Evolutionary conservation across 2,888 invertebrate species (phyloP).

Genomic region (Odontomyia ornata): DNA sequence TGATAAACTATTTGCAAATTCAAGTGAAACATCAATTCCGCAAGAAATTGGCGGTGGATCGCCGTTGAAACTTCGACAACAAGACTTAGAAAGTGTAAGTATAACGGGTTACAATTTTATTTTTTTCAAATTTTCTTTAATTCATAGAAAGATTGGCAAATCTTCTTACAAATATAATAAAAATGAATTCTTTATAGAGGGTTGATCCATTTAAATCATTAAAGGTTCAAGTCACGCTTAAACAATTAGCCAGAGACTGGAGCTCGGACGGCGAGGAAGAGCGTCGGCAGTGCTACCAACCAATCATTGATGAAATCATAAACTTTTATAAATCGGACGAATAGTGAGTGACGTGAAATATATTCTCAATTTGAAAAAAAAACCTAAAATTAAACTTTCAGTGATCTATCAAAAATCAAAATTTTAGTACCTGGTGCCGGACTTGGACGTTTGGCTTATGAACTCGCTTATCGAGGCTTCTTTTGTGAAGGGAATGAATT

Average conservation of each 20-base stretch:
- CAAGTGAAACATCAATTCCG: slow-evolving; percentile 3
- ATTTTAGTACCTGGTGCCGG: slow-evolving; percentile 97
- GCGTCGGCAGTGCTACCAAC: slow-evolving; percentile 86
- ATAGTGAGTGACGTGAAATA: slow-evolving; percentile 63
- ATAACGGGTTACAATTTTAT: background rate
- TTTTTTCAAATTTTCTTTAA: background rate
- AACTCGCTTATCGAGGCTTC: slow-evolving; percentile 89
- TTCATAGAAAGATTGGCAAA: background rate
- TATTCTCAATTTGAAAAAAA: slow-evolving; percentile 33
- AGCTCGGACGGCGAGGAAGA: slow-evolving; percentile 84
- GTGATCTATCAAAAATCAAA: slow-evolving; percentile 67
- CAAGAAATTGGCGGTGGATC: slow-evolving; percentile 52
- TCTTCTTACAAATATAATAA: slow-evolving; percentile 11
- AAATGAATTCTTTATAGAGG: slow-evolving; percentile 42
- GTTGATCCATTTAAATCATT: slow-evolving; percentile 64
- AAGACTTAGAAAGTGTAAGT: slow-evolving; percentile 63
- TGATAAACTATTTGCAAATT: slow-evolving; percentile 67
- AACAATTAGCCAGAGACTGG: slow-evolving; percentile 98
- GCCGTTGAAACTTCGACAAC: slow-evolving; percentile 57
- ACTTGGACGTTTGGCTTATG: slow-evolving; percentile 91
- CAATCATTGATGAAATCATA: slow-evolving; percentile 86
- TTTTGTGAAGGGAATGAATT: slow-evolving; percentile 97
- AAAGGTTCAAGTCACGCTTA: slow-evolving; percentile 90
- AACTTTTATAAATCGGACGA: slow-evolving; percentile 74
- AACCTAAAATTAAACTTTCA: slow-evolving; percentile 49